Conservation (phyloP, 2,113 vertebrate species). For the Oreotrochilus melanogaster region DNA sequence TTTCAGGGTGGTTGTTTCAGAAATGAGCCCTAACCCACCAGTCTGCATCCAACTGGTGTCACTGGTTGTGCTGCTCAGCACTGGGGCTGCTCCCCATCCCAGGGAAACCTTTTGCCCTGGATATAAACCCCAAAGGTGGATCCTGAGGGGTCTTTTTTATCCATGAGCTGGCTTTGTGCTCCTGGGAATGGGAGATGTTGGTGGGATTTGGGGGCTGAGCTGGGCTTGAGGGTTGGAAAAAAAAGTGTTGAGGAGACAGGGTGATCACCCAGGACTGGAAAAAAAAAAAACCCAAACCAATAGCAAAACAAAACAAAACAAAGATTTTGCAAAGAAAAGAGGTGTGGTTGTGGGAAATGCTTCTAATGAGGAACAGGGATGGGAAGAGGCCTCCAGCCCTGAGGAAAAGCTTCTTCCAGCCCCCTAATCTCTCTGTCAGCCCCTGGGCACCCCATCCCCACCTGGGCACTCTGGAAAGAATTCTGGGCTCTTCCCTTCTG, state of each 20-base stretch:
- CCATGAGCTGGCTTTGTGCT: neutral
- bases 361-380: neutral
- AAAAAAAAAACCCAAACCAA: neutral
- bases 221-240: neutral
- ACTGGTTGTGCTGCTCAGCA: neutral
- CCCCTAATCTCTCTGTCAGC: neutral
- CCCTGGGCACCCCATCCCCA: neutral
- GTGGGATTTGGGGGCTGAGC: neutral
- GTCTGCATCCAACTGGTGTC: neutral
- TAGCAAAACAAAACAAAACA: neutral
- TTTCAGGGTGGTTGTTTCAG: neutral
- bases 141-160: neutral
- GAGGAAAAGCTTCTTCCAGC: neutral
- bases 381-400: neutral
- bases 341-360: fast-evolving
- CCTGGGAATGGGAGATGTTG: neutral
- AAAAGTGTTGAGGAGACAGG: neutral
- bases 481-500: fast-evolving
- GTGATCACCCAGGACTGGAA: fast-evolving
- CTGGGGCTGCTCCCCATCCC: neutral
- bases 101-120: fast-evolving
- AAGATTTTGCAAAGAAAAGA: neutral
- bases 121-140: neutral
- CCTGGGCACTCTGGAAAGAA: neutral
- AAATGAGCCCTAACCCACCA: neutral